Base-by-base conservation (phyloP, 2,888 invertebrate species). In the Microplitis manilae region DNA sequence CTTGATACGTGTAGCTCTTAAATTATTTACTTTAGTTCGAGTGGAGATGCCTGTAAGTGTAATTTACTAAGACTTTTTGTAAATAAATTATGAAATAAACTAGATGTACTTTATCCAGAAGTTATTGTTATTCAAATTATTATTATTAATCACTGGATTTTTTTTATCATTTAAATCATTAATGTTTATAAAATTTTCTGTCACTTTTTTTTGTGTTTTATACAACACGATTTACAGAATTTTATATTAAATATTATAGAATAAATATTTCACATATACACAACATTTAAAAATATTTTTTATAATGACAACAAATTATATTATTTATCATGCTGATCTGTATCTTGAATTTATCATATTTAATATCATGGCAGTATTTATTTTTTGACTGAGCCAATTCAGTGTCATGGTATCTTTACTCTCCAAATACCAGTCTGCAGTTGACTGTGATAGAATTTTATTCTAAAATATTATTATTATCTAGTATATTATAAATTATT, bases 331-430 rank as follows among this genome's bases (percentile, higher is more conserved):
- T 84, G 80, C 84, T 94, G 86, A 94, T 94, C 87, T 95, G 94
- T 59, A 77, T 61, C 77, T 64, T 38, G 77, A 77, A 20, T 75
- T 77, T 65, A 77, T 77, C 91, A 95, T 92, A 73, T 94, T 94
- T 59, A 94, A 91, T 76, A 95, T 93, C 85, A 95, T 93, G 0
- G 94, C 95, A 86, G 93, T 94, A 86, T 95, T 94, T 76, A 96
- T 93, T 91, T 95, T 94, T 79, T 92, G 92, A 83, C 94, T 94
- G 39, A 96, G 90, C 95, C 95, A 96, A 15, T 90, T 90, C 75
- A 95, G 90, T 15, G 93, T 91, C 68, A 93, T 92, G 1, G 91
- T 90, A 78, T 95, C 94, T 8, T 93, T 91, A 64, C 94, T 92
- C 79, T 93, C 92, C 70, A 96, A 92, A 77, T 92, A 92, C 85